Evolutionary conservation across 2,797 vertebrate genomes (phyloP), one percentile per base, ranked within the genome.

Genomic region (Amblyopsis hoosieri): DNA sequence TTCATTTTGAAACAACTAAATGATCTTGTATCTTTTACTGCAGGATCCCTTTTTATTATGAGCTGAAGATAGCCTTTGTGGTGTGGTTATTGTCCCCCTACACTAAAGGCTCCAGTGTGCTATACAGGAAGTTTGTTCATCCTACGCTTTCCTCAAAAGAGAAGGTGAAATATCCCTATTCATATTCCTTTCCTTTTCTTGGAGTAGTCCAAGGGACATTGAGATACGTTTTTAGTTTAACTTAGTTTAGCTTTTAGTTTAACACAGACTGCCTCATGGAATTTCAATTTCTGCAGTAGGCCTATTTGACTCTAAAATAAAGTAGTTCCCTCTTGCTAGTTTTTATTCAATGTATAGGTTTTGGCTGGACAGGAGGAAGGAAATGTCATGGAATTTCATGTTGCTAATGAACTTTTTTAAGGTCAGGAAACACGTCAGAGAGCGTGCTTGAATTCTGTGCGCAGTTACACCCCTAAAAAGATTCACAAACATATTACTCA

Each of bases 11-110:
- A 57, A 3, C 51, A 19, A 17, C 13, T 45, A 3, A 50, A 62
- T 65, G 42, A 66, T 58, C 37, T 42, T 74, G 13, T 53, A 17
- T 47, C 60, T 9, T 66, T 45, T 29, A 57, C 74, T 72, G 3
- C 87, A 99, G 98, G 98, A 91, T 99, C 88, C 97, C 98, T 42
- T 99, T 99, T 93, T 99, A 99, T 91, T 99, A 98, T 88, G 98
- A 99, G 86, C 94, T 99, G 81, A 99, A 99, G 94, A 99, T 99
- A 83, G 96, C 97, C 47, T 96, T 99, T 85, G 94, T 99, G 84
- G 96, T 98, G 89, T 99, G 98, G 98, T 83, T 99, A 80, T 91
- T 99, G 65, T 99, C 97, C 71, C 98, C 97, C 0, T 99, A 99
- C 91, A 99, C 97, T 67, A 99, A 98, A 86, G 98, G 98, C 64